Evolutionary conservation across 2,888 invertebrate genomes (phyloP).

Genomic region (Meiosimyza decipiens): DNA sequence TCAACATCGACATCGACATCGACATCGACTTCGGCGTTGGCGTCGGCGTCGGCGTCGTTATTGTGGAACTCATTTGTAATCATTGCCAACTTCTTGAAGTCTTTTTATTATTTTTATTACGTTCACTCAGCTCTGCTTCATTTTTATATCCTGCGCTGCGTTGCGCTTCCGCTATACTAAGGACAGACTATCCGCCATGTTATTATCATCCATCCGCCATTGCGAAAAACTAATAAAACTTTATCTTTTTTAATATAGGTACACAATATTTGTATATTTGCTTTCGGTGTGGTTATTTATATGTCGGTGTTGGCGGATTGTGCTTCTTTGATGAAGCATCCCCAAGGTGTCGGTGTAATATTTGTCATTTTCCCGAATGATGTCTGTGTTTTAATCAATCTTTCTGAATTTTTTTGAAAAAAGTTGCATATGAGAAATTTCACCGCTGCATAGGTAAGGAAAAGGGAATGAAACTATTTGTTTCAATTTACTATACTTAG

Average conservation of each 20-base stretch:
- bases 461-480: no score
- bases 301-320: background rate
- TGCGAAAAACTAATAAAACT: constrained; percentile 50
- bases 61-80: constrained; percentile 40
- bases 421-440: no score
- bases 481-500: no score
- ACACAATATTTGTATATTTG: constrained; percentile 35
- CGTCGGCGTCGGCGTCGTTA: background rate
- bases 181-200: constrained; percentile 4
- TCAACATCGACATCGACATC: background rate
- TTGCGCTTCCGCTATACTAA: constrained; percentile 24
- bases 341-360: constrained; percentile 2
- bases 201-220: background rate
- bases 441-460: no score
- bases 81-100: constrained; percentile 37
- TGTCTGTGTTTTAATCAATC: no score
- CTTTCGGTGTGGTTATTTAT: background rate
- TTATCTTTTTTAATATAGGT: constrained; percentile 51
- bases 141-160: background rate
- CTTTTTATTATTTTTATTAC: constrained; percentile 40
- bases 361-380: background rate
- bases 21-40: no score
- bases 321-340: constrained; percentile 18
- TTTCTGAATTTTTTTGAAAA: no score
- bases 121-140: constrained; percentile 2